Percentiles rank a stretch among this genome's conserved stretches.
phyloP scores from a whole-genome alignment of 37 sponge, comb jelly and placozoan species.

The Halichondria panicea region DNA sequence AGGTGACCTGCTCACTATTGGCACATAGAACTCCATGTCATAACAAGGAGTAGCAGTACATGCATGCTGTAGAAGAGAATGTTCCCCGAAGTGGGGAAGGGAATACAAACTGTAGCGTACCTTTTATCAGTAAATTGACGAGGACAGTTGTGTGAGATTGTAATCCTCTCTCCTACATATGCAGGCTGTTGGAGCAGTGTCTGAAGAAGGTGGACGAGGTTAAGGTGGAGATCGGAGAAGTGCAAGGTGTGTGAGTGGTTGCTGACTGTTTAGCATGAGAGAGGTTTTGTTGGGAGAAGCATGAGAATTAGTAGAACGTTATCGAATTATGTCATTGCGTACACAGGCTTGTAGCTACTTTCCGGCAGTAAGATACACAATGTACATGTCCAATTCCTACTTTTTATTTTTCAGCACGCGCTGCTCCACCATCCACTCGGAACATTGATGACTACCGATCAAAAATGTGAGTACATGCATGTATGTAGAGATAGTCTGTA shows the following conservation, averaged over 20 bases:
- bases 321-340: conserved; percentile 22
- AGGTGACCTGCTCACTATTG: background rate
- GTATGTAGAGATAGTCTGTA: no score
- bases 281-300: no score
- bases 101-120: no score
- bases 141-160: no score
- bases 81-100: no score
- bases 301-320: no score
- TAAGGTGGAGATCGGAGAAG: conserved; percentile 68
- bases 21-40: background rate
- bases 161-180: background rate
- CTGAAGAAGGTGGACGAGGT: conserved; percentile 64
- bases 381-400: background rate
- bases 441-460: conserved; percentile 25
- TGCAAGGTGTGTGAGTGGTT: conserved; percentile 22
- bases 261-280: no score
- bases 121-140: no score
- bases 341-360: background rate
- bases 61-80: background rate
- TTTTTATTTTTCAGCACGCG: background rate
- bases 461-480: background rate
- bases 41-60: background rate
- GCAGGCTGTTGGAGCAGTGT: conserved; percentile 54
- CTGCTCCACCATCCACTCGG: conserved; percentile 4
- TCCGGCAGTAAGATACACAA: background rate